A percentile compares a stretch with the other conserved stretches of the same genome.
phyloP scores from a whole-genome alignment of 2,797 vertebrate genomes.

The Gallinago solitaria region DNA sequence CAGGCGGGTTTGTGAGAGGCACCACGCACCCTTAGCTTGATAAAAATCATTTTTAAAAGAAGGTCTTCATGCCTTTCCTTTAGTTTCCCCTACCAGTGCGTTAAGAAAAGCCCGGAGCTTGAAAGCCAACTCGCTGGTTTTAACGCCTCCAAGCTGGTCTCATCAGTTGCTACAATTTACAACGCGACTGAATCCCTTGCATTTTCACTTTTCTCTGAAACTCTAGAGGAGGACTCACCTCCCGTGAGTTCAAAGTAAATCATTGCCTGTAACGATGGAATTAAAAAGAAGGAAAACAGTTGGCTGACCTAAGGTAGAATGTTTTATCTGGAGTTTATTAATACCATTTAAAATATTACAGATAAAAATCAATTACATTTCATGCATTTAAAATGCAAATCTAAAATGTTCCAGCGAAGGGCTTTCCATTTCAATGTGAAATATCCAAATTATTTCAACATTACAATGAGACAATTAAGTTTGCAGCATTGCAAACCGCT shows the following conservation, averaged over 20 bases:
- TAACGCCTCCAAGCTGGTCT: slow-evolving; percentile 17
- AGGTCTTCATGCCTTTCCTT: background rate
- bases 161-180: background rate
- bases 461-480: slow-evolving; percentile 84
- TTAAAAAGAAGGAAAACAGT: slow-evolving; percentile 63
- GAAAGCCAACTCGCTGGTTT: background rate
- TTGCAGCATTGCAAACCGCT: slow-evolving; percentile 81
- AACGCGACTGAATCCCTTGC: background rate
- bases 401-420: slow-evolving; percentile 86
- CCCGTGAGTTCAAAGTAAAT: background rate
- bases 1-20: background rate
- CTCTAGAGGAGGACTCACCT: background rate
- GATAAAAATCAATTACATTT: slow-evolving; percentile 88
- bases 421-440: slow-evolving; percentile 89
- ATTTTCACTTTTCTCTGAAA: slow-evolving; percentile 31
- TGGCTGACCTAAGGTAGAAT: slow-evolving; percentile 72
- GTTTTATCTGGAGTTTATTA: slow-evolving; percentile 84
- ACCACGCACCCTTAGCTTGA: background rate
- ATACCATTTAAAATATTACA: slow-evolving; percentile 89
- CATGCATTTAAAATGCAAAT: slow-evolving; percentile 90
- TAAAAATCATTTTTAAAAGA: background rate
- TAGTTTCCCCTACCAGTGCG: background rate
- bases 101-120: background rate
- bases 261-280: background rate
- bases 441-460: slow-evolving; percentile 88